Evolutionary conservation across 2,113 vertebrate species (phyloP), one percentile per base, ranked within the genome.

Genomic region (Malurus elegans): DNA sequence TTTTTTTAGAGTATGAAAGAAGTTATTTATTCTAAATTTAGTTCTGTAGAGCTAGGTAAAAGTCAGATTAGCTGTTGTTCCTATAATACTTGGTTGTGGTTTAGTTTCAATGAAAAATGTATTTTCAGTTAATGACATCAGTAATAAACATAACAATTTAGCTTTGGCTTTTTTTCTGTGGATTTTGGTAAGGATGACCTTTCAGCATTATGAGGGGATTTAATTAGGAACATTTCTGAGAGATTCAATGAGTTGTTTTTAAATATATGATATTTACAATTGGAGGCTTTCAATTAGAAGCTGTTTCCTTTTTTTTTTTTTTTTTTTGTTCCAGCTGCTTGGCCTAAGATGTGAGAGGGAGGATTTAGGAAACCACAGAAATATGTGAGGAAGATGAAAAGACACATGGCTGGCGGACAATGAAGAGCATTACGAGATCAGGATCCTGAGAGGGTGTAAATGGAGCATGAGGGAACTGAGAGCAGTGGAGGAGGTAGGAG

Each of bases 201-300:
- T 93, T 82, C 40, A 70, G 29, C 70, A 45, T 91, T 88, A 91
- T 94, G 78, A 65, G 7, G 26, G 19, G 26, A 51, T 86, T 88
- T 92, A 80, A 69, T 93, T 88, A 86, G 29, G 38, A 50, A n/a
- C 15, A 64, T 53, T 90, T 91, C 44, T 31, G 40, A 84, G 44
- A 75, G 16, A 71, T 64, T 92, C 42, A 62, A 31, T n/a, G 10
- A 62, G 28, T 50, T 53, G 19, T 21, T 86, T 73, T 86, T 56
- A 88, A 88, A 82, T 36, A 78, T 13, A 34, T 51, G 31, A 72
- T 79, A 85, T 79, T 91, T 94, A 76, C n/a, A 85, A 21, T 26
- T 82, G 44, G 47, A 88, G 9, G 8, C 31, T 85, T 96, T 95
- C 50, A 88, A 75, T 89, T 90, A 88, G 51, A 82, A 92, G 31